Conservation (phyloP, 2,113 vertebrate genomes). For the Turnix velox region DNA sequence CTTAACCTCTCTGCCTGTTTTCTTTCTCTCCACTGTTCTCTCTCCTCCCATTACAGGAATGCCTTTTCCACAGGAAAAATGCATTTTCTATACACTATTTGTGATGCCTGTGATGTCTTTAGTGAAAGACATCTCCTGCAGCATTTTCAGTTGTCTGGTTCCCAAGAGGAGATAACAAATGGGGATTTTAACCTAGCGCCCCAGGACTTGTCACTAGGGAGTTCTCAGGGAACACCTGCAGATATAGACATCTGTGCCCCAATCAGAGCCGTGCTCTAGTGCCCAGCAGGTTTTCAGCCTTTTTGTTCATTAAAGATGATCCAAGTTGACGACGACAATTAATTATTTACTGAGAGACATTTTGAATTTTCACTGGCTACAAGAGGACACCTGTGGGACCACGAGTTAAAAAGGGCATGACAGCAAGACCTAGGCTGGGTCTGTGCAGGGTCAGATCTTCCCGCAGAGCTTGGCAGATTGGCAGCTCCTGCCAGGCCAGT, state of each 20-base stretch:
- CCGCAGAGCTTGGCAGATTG: not conserved
- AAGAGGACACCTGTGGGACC: not conserved
- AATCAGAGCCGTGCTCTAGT: not conserved
- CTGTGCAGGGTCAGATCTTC: not conserved
- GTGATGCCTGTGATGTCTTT: not conserved
- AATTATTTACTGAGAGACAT: slow-evolving; percentile 24
- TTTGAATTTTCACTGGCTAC: not conserved
- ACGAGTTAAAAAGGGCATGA: not conserved
- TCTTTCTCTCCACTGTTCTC: not conserved
- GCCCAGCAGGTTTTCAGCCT: not conserved
- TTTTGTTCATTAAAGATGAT: slow-evolving; percentile 41
- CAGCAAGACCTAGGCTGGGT: not conserved
- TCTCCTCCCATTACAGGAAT: not conserved
- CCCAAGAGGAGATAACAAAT: not conserved
- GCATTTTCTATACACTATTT: not conserved
- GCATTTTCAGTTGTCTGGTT: not conserved
- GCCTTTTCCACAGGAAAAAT: not conserved
- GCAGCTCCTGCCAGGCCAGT: not conserved
- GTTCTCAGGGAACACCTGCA: not conserved
- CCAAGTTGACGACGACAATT: not conserved
- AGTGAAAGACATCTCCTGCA: not conserved
- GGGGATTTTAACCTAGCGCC: not conserved
- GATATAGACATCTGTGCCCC: not conserved
- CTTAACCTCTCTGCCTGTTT: not conserved
- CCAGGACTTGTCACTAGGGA: not conserved